Evolutionary conservation across 2,888 invertebrate species (phyloP).

Genomic region (Buathra laborator): DNA sequence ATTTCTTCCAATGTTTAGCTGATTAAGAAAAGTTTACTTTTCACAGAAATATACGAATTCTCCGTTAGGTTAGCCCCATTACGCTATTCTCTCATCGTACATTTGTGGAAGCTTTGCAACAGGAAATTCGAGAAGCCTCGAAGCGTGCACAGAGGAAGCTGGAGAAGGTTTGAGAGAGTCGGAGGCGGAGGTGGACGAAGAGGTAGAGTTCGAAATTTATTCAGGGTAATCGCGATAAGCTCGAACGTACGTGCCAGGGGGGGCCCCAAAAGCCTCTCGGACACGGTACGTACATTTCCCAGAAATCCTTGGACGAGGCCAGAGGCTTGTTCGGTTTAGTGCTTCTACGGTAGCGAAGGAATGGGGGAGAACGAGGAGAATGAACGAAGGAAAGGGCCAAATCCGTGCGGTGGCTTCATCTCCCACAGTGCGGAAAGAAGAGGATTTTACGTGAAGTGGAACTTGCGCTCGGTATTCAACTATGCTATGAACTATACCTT

Average conservation of each 20-base stretch:
- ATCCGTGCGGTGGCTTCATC: slow-evolving; percentile 63
- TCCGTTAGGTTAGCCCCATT: no score
- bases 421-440: slow-evolving; percentile 63
- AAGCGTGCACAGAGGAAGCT: slow-evolving; percentile 27
- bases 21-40: neutral
- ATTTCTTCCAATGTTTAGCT: no score
- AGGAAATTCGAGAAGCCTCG: slow-evolving; percentile 21
- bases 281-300: slow-evolving; percentile 60
- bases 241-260: slow-evolving; percentile 55
- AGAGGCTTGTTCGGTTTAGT: slow-evolving; percentile 56
- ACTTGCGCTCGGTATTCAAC: slow-evolving; percentile 56
- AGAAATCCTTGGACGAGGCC: slow-evolving; percentile 47
- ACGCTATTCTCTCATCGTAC: neutral
- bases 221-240: slow-evolving; percentile 65
- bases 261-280: slow-evolving; percentile 45
- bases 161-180: slow-evolving; percentile 3
- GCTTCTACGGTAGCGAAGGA: slow-evolving; percentile 26
- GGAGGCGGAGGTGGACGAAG: neutral
- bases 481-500: slow-evolving; percentile 42
- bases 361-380: slow-evolving; percentile 5
- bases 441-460: slow-evolving; percentile 57
- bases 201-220: slow-evolving; percentile 59
- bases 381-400: slow-evolving; percentile 40
- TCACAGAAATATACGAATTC: neutral
- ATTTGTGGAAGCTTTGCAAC: slow-evolving; percentile 23